A percentile compares a stretch with the other conserved stretches of the same genome.
These are phyloP conservation scores for Agrenia bidenticulata DNA, from an alignment of 2,888 invertebrate genomes.

Conservation along the genomic window DNA sequence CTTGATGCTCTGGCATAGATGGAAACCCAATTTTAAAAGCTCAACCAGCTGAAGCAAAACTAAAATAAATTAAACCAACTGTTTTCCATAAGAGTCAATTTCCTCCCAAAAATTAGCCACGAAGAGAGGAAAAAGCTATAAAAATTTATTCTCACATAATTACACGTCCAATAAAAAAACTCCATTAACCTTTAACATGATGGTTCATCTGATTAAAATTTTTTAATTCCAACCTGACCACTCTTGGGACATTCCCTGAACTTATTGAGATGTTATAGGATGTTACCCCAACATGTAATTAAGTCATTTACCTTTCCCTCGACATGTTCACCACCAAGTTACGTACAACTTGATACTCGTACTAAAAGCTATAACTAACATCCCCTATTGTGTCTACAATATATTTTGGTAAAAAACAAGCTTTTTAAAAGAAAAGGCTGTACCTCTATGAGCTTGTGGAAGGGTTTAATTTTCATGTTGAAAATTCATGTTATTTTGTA, in stretches of 20 bases:
- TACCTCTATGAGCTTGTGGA: neutral
- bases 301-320: conserved; percentile 5
- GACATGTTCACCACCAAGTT: neutral
- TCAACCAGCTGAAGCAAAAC: no score
- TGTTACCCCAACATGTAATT: neutral
- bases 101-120: conserved; percentile 21
- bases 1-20: no score
- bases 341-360: no score
- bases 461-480: neutral
- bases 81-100: conserved; percentile 11
- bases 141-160: conserved; percentile 14
- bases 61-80: no score
- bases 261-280: conserved; percentile 6
- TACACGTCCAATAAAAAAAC: conserved; percentile 4
- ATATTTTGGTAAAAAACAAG: no score
- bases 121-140: conserved; percentile 7
- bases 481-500: conserved; percentile 5
- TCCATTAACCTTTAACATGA: neutral
- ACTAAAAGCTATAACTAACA: no score
- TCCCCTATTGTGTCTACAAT: no score
- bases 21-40: no score
- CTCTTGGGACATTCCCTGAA: neutral
- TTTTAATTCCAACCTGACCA: conserved; percentile 4
- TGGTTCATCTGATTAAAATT: conserved; percentile 6
- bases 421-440: no score